phyloP scores from a whole-genome alignment of 2,797 vertebrate genomes.

The Halcyon smyrnensis region DNA sequence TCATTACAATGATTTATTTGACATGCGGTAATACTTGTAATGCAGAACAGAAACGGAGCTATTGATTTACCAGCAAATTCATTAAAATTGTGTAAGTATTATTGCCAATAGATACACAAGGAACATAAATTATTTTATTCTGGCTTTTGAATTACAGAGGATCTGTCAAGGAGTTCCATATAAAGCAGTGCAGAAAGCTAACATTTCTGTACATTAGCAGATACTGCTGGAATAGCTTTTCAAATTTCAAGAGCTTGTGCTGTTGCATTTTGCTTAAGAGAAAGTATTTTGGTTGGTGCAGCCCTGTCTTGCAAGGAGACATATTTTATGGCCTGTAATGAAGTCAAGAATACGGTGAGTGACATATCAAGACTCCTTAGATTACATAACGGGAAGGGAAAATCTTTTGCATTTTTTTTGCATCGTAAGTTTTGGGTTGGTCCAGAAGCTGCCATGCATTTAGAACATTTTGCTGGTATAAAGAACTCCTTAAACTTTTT shows the following conservation, averaged over 20 bases:
- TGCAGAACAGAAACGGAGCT: slow-evolving; percentile 75
- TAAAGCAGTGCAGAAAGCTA: slow-evolving; percentile 13
- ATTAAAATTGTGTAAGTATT: slow-evolving; percentile 72
- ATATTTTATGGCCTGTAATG: background rate
- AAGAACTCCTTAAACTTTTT: background rate
- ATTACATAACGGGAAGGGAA: background rate
- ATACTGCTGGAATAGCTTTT: slow-evolving; percentile 14
- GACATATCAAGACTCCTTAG: background rate
- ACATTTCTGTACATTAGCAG: background rate
- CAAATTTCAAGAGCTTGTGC: background rate
- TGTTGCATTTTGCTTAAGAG: background rate
- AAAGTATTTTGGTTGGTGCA: background rate
- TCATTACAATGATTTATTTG: slow-evolving; percentile 77
- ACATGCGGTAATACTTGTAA: slow-evolving; percentile 68
- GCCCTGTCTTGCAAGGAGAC: background rate
- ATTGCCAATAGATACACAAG: slow-evolving; percentile 69
- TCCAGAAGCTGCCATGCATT: background rate
- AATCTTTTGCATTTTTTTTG: background rate
- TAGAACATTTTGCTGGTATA: background rate
- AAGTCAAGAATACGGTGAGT: slow-evolving; percentile 13
- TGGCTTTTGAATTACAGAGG: background rate
- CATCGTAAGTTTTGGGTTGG: background rate
- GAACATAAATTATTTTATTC: slow-evolving; percentile 66
- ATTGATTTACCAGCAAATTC: slow-evolving; percentile 71
- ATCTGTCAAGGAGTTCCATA: slow-evolving; percentile 17